These are phyloP conservation scores for Hedya salicella DNA, from an alignment of 2,888 invertebrate species.

Conservation along the genomic window DNA sequence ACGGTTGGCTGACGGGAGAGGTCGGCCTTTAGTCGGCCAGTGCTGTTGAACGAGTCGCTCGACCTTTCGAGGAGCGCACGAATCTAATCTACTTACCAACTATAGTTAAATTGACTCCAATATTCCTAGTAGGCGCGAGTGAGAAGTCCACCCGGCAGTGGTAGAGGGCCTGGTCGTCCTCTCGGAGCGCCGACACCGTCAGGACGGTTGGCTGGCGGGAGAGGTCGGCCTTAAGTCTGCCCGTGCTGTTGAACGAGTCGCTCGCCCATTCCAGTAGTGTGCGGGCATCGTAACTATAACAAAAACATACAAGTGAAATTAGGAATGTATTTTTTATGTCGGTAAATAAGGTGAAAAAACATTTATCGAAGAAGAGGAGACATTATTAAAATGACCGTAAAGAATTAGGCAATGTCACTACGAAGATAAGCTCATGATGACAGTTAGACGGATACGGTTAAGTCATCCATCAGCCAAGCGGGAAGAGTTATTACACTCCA, in stretches of 20 bases:
- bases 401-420: too few relatives aligned
- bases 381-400: too few relatives aligned
- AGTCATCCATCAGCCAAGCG: too few relatives aligned
- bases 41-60: constrained; percentile 71
- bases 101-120: constrained; percentile 83
- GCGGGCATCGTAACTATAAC: constrained; percentile 74
- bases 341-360: too few relatives aligned
- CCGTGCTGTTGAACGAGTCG: constrained; percentile 65
- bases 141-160: constrained; percentile 86
- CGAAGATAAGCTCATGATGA: too few relatives aligned
- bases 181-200: constrained; percentile 64
- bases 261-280: constrained; percentile 72
- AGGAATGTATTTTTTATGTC: not conserved
- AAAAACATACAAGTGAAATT: not conserved
- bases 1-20: constrained; percentile 63
- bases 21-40: constrained; percentile 63
- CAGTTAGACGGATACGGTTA: too few relatives aligned
- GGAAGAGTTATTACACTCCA: too few relatives aligned
- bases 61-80: too few relatives aligned
- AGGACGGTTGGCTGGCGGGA: constrained; percentile 64
- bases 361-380: too few relatives aligned
- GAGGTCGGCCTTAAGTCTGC: constrained; percentile 64
- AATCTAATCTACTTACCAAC: constrained; percentile 68
- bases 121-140: constrained; percentile 83
- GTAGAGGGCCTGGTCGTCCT: constrained; percentile 80